phyloP scores from a whole-genome alignment of 2,888 invertebrate species.

The Tenthredo mesomela region DNA sequence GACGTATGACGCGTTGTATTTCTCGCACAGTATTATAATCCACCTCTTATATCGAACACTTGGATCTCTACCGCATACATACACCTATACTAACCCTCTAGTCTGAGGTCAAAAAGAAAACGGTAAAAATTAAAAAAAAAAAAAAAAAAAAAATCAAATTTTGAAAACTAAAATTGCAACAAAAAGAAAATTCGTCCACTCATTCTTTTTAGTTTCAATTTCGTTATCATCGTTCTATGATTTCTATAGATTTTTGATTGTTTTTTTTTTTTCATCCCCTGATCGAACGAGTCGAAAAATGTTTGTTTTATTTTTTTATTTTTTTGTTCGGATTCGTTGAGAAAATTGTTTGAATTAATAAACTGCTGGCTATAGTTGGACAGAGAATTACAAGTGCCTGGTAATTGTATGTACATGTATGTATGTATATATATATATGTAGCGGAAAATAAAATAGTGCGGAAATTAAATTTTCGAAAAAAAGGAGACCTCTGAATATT shows the following conservation, averaged over 20 bases:
- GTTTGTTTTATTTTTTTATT: no score
- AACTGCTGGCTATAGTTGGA: no score
- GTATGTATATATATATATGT: no score
- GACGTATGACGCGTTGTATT: conserved; percentile 33
- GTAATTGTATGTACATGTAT: no score
- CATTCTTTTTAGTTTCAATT: neutral
- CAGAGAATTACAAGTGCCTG: no score
- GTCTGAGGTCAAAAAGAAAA: neutral
- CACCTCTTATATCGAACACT: conserved; percentile 27
- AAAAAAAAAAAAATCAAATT: neutral
- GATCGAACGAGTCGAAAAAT: no score
- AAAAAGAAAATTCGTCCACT: neutral
- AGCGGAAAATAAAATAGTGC: neutral
- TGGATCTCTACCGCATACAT: neutral
- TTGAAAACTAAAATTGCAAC: neutral
- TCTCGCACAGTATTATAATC: conserved; percentile 26
- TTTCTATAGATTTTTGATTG: no score
- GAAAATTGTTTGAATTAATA: no score
- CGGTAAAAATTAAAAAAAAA: neutral
- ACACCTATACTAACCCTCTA: neutral
- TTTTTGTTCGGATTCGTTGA: no score
- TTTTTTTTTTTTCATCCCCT: no score
- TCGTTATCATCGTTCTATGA: no score
- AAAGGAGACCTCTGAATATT: conserved; percentile 17
- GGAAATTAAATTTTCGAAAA: neutral